Evolutionary conservation across 2,113 vertebrate genomes (phyloP), one percentile per base, ranked within the genome.

Genomic region (Hemichromis elongatus): DNA sequence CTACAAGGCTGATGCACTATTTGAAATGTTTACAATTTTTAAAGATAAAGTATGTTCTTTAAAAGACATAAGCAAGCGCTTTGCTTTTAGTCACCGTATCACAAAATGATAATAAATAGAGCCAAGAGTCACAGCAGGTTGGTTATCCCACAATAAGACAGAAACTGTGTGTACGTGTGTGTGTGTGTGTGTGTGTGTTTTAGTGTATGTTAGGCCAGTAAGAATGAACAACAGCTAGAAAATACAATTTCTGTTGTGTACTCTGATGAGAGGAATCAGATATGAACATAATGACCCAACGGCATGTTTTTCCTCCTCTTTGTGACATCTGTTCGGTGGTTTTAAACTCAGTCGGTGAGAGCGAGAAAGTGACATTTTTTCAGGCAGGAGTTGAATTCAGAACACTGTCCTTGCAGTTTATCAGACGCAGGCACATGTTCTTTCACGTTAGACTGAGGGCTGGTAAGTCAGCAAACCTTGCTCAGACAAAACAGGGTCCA

Each of bases 351-450:
- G 54, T 30, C 26, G 3, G 24, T 28, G 37, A 45, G 63, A 68
- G 63, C 42, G 35, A 42, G 42, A 19, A 26, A 33, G 30, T 3
- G 8, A 9, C 70, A 63, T 86, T 79, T 90, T 19, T 90, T 90
- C 73, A 80, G 61, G 68, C 81, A 80, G 87, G 40, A 90, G 73
- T 81, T 92, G 66, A 83, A 80, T 86, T 91, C 82, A 40, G 45
- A 89, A 12, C 13, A 3, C 24, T 5, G 92, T 91, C 93, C 94
- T 93, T 94, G 91, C 42, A 52, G 53, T 55, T 89, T 93, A 94
- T 95, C 90, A 73, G 82, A 84, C 42, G 68, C 82, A 79, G 83
- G 26, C 79, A 47, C 88, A 83, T n/a, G 56, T 50, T 94, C 78
- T 88, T 87, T 92, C 61, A 33, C 77, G 47, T 86, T 89, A 84